phyloP scores from a whole-genome alignment of 2,797 vertebrate genomes.

The Trematomus bernacchii region DNA sequence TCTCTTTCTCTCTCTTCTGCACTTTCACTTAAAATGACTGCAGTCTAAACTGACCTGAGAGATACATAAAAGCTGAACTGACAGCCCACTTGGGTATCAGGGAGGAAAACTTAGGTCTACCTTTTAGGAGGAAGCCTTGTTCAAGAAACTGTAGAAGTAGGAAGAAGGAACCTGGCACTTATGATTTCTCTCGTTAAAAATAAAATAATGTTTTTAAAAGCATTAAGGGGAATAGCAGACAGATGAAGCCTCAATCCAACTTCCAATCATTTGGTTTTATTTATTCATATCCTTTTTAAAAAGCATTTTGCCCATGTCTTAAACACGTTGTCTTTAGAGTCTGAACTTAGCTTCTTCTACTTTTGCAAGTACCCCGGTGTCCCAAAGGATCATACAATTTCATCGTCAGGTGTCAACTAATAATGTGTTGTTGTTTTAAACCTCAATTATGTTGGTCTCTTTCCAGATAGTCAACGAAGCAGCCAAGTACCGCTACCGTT shows the following conservation, averaged over 20 bases:
- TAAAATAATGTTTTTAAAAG: slow-evolving; percentile 41
- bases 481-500: slow-evolving; percentile 97
- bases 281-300: slow-evolving; percentile 18
- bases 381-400: background rate
- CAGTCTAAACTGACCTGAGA: slow-evolving; percentile 57
- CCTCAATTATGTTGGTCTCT: slow-evolving; percentile 33
- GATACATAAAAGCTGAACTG: slow-evolving; percentile 56
- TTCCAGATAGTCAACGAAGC: slow-evolving; percentile 97
- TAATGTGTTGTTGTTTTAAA: background rate
- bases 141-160: slow-evolving; percentile 35
- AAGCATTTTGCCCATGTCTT: background rate
- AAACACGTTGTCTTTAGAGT: background rate
- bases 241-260: slow-evolving; percentile 4
- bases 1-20: slow-evolving; percentile 36
- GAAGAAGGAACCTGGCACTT: slow-evolving; percentile 50
- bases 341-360: background rate
- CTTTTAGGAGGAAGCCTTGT: slow-evolving; percentile 43
- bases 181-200: slow-evolving; percentile 57
- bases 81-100: slow-evolving; percentile 54
- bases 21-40: slow-evolving; percentile 55
- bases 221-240: slow-evolving; percentile 43
- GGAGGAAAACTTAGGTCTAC: slow-evolving; percentile 35
- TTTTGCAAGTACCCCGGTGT: background rate
- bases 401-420: background rate
- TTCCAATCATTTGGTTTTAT: slow-evolving; percentile 39